Percentiles rank a stretch among this genome's conserved stretches.
Conservation (phyloP, 2,888 invertebrate species). For the Digitonthophagus gazella region DNA sequence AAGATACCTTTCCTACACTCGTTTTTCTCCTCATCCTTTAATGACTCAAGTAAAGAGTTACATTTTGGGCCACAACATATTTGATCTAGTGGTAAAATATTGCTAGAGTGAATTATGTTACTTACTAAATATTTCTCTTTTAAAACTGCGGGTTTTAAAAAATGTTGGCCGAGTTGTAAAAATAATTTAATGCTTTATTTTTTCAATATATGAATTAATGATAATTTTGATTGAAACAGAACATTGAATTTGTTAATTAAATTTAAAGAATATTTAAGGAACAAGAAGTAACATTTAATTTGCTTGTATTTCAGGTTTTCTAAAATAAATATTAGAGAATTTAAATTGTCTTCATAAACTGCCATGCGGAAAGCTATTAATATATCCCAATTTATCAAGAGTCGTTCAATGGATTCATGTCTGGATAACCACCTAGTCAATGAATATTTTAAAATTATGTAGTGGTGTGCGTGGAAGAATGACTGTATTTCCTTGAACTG, state of each 20-base stretch:
- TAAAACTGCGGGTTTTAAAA: not conserved
- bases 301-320: constrained; percentile 2
- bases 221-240: not conserved
- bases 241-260: not conserved
- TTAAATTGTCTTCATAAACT: constrained; percentile 1
- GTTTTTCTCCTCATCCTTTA: too few relatives aligned
- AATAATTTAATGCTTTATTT: not conserved
- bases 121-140: not conserved
- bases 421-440: not conserved
- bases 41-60: too few relatives aligned
- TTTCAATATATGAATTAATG: not conserved
- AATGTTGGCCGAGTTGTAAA: not conserved
- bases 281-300: not conserved
- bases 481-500: constrained; percentile 10
- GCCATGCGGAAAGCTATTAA: constrained; percentile 6
- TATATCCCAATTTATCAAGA: constrained; percentile 5
- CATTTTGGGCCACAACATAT: too few relatives aligned
- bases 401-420: constrained; percentile 5
- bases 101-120: too few relatives aligned
- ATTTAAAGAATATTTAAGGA: not conserved
- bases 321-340: constrained; percentile 4
- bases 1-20: too few relatives aligned
- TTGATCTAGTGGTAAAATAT: too few relatives aligned
- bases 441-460: constrained; percentile 10
- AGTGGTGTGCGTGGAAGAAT: constrained; percentile 7